A percentile compares a stretch with the other conserved stretches of the same genome.
These are phyloP conservation scores for Corythornis madagascariensis DNA, from an alignment of 2,113 vertebrate genomes.

Conservation along the genomic window DNA sequence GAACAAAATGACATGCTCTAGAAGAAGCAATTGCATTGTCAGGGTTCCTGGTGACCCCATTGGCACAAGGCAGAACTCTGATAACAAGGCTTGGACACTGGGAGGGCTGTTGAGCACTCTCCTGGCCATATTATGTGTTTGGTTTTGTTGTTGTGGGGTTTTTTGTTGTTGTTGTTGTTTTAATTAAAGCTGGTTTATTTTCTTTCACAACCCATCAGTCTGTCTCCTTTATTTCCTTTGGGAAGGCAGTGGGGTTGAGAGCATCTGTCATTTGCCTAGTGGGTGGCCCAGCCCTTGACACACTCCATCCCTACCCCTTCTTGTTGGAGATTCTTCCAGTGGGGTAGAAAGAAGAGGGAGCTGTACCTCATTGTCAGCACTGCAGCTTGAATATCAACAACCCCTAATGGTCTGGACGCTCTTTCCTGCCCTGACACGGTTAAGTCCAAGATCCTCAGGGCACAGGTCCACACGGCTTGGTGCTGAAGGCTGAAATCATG, in stretches of 20 bases:
- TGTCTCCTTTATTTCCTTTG: too few relatives aligned
- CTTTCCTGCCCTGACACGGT: background rate
- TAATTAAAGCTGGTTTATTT: too few relatives aligned
- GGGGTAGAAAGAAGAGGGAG: background rate
- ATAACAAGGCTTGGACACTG: background rate
- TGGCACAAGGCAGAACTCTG: accelerated
- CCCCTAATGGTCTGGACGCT: too few relatives aligned
- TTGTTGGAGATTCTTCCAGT: background rate
- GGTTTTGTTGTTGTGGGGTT: too few relatives aligned
- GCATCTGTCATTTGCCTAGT: too few relatives aligned
- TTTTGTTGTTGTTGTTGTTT: too few relatives aligned
- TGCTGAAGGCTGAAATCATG: background rate
- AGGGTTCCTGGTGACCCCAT: background rate
- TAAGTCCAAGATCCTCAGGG: background rate
- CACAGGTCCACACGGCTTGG: background rate
- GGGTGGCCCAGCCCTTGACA: too few relatives aligned
- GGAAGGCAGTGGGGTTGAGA: too few relatives aligned
- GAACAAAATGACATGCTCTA: background rate
- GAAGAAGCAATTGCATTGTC: background rate
- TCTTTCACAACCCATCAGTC: too few relatives aligned
- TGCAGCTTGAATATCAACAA: background rate
- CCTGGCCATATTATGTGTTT: background rate
- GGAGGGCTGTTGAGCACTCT: accelerated
- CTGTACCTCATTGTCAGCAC: background rate
- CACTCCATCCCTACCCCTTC: background rate